Evolutionary conservation across 2,888 invertebrate species (phyloP).

Genomic region (Andrena hattorfiana): DNA sequence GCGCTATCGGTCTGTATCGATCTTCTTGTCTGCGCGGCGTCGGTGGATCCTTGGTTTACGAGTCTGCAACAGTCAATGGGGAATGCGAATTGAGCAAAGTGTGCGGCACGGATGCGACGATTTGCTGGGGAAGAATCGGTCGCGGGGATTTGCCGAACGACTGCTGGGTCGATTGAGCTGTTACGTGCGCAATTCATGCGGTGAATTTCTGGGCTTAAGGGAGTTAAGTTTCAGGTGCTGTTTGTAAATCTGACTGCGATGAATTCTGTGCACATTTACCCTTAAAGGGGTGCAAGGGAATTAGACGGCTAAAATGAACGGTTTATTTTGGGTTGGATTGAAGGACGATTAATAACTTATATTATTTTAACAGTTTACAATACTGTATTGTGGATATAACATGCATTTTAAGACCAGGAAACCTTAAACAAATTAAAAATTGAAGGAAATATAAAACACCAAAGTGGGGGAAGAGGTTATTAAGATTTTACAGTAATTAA

Average conservation of each 20-base stretch:
- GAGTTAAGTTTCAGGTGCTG: background rate
- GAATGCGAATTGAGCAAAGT: constrained; percentile 35
- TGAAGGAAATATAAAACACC: too few relatives aligned
- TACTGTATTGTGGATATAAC: too few relatives aligned
- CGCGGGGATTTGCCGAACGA: constrained; percentile 2
- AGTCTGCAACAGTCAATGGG: constrained; percentile 63
- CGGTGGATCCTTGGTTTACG: constrained; percentile 33
- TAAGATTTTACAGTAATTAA: too few relatives aligned
- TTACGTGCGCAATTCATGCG: background rate
- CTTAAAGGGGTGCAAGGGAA: background rate
- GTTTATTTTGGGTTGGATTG: too few relatives aligned
- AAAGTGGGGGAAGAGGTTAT: too few relatives aligned
- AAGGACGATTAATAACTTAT: too few relatives aligned
- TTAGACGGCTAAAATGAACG: too few relatives aligned
- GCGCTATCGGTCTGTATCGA: constrained; percentile 50
- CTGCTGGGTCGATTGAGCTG: constrained; percentile 10
- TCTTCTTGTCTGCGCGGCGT: constrained; percentile 36
- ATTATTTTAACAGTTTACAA: too few relatives aligned
- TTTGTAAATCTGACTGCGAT: background rate
- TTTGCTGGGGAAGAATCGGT: constrained; percentile 5
- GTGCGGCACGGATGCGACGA: background rate
- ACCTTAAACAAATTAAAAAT: too few relatives aligned
- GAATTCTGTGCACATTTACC: background rate
- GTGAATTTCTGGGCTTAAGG: background rate
- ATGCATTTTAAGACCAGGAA: too few relatives aligned